Evolutionary conservation across 1,140 invertebrate genomes (phyloP), one percentile per base, ranked within the genome.

Genomic region (Ylistrum balloti): DNA sequence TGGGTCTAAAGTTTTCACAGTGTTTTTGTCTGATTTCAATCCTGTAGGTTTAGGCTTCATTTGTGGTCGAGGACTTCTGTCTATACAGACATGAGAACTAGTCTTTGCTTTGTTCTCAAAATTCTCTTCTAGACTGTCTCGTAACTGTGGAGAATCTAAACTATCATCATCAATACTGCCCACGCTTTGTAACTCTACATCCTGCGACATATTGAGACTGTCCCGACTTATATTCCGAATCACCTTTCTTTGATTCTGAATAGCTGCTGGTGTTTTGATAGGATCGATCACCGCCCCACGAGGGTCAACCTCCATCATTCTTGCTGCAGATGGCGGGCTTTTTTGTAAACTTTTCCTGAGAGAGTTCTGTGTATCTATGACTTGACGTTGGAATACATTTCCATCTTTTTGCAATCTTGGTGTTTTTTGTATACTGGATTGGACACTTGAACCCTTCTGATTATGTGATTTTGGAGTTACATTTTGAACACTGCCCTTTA

Each of bases 161-260:
- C 41, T 88, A 56, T 88, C 86, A 33, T 22, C 48, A 85, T 90
- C 90, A 86, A 86, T 56, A 9, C 5, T 41, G 85, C 87, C 56
- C 22, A 48, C 86, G n/a, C 45, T 74, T 74, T 74, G 22, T 74
- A 48, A 41, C 33, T 45, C 85, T 33, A 87, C 88, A n/a, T 91
- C 90, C 74, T 92, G 48, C 38, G 32, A 35, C 34, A 88, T 88
- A 9, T 88, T 87, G 35, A 88, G 85, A 33, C 85, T 88, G 33
- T 89, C 88, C 56, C 56, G 56, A 74, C 56, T 74, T 9, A 74
- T 74, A 28, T n/a, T 74, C n/a, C 56, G 2, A 74, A 0, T 28
- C 3, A 17, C 7, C 56, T 45, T 45, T 17, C 20, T 17, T 45
- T 74, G 56, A 28, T 5, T 22, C 56, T 28, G 56, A 74, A n/a